Conservation (phyloP, 2,113 vertebrate species). For the Bufo gargarizans region DNA sequence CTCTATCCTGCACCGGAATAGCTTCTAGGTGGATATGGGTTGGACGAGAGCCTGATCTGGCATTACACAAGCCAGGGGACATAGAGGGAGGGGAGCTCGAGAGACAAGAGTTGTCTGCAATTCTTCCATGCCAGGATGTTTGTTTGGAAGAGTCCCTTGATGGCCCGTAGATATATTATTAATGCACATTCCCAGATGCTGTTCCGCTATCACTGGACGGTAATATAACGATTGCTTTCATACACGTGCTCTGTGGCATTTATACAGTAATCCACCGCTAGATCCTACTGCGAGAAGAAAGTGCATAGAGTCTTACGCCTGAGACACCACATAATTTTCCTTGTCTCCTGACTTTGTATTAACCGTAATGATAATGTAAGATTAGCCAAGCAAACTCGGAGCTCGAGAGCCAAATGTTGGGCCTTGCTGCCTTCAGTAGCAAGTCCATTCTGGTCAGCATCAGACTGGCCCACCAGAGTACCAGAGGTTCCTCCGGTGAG, state of each 20-base stretch:
- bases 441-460: no score
- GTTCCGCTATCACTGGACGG: conserved; percentile 40
- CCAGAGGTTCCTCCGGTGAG: no score
- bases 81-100: conserved; percentile 5
- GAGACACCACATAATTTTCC: not conserved
- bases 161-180: conserved; percentile 50
- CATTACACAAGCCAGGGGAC: conserved; percentile 42
- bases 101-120: conserved; percentile 44
- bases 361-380: no score
- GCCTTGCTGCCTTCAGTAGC: not conserved
- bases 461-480: no score
- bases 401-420: not conserved
- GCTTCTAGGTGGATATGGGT: conserved; percentile 34
- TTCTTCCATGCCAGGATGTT: conserved; percentile 57
- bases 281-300: not conserved
- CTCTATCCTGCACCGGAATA: conserved; percentile 45
- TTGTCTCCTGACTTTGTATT: no score
- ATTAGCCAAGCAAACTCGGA: not conserved
- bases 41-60: conserved; percentile 34
- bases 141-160: conserved; percentile 41
- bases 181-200: conserved; percentile 50
- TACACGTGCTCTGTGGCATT: conserved; percentile 1
- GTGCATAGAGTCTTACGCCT: not conserved
- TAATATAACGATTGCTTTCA: conserved; percentile 33
- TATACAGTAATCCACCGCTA: not conserved